Percentiles rank a stretch among this genome's conserved stretches.
These are phyloP conservation scores for Acrobeloides nanus DNA, from an alignment of 2,888 invertebrate genomes.

Conservation along the genomic window DNA sequence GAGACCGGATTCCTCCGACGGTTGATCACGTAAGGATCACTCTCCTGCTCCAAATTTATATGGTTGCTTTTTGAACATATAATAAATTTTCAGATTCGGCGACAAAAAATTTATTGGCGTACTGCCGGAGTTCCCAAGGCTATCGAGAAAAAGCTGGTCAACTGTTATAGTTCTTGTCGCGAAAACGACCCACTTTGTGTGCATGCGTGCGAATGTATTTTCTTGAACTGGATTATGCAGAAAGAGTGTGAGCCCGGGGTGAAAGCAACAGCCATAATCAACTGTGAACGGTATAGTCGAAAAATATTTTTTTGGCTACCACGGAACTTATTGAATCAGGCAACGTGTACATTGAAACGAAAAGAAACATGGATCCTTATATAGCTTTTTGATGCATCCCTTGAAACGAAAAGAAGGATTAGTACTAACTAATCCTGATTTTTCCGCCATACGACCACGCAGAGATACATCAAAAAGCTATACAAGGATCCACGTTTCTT, in stretches of 20 bases:
- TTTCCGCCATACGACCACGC: too few species aligned
- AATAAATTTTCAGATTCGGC: slow-evolving; percentile 27
- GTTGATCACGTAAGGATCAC: slow-evolving; percentile 38
- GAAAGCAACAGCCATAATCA: slow-evolving; percentile 30
- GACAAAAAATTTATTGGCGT: slow-evolving; percentile 35
- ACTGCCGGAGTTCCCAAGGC: slow-evolving; percentile 33
- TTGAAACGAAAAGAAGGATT: too few species aligned
- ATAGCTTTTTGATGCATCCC: too few species aligned
- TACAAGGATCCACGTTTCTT: too few species aligned
- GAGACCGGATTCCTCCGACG: slow-evolving; percentile 37
- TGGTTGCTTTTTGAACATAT: background rate
- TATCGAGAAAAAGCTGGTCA: slow-evolving; percentile 25
- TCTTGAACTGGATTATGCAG: slow-evolving; percentile 44
- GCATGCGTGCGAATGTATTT: slow-evolving; percentile 45
- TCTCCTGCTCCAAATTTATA: background rate
- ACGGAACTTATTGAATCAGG: too few species aligned
- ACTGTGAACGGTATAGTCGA: too few species aligned
- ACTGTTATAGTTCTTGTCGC: slow-evolving; percentile 25
- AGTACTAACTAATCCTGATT: too few species aligned
- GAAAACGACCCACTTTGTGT: slow-evolving; percentile 26
- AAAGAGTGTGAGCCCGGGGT: slow-evolving; percentile 38
- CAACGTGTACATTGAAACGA: too few species aligned
- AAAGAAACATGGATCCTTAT: too few species aligned
- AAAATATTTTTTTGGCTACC: too few species aligned
- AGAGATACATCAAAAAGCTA: too few species aligned